Evolutionary conservation across 23 tunicate genomes (phyloP), one percentile per base, ranked within the genome.

Genomic region (Styela plicata): DNA sequence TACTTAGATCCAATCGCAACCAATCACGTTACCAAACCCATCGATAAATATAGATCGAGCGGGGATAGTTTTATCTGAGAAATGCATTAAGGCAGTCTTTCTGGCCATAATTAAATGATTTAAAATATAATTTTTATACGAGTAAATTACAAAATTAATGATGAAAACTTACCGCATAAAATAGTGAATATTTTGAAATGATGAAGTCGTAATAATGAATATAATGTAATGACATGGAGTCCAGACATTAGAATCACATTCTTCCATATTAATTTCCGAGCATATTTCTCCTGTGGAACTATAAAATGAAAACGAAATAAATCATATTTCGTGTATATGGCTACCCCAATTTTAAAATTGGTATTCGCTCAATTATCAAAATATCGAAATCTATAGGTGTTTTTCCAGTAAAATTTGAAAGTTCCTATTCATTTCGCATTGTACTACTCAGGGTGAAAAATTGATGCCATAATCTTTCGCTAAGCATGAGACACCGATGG

Each of bases 221-320:
- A 73, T n/a, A 83, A 25, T 44, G 36, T 63, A 25, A 63, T 68
- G 2, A 57, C 36, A 62, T 83, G 86, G 27, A 83, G 86, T 16
- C 53, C 29, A n/a, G 53, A 25, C 80, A 83, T 74, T 3, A 83
- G 73, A 22, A 83, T 32, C 2, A 83, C 73, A 52, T 83, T 83
- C 30, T 74, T 74, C 86, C 80, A 83, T 7, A 83, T 62, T 5
- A 83, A 67, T 24, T 84, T 37, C 70, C 30, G 17, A 66, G 13
- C 57, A 13, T 44, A 44, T 44, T 44, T 44, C 57, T 44, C 13
- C 57, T 44, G 57, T 44, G 57, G 57, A 44, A 13, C 57, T 44
- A 13, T 5, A 44, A 44, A 44, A 44, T 44, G 57, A 44, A 44
- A 44, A 44, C 13, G 13, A 13, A 44, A 44, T 44, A 7, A 44